Evolutionary conservation across 2,888 invertebrate species (phyloP).

Genomic region (Eilema caniola): DNA sequence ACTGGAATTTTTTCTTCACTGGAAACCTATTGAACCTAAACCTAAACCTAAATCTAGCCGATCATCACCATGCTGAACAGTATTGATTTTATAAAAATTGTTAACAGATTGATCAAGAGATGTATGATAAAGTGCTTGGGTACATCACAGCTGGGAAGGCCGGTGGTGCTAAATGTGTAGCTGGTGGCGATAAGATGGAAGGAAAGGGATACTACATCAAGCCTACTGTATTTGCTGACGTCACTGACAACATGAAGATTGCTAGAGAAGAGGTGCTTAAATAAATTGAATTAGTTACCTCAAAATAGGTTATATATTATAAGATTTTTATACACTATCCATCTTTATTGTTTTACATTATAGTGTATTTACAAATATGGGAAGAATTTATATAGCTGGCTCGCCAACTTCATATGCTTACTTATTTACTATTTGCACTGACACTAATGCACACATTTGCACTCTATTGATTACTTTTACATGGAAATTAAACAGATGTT

Average conservation of each 20-base stretch:
- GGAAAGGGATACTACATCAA: constrained; percentile 91
- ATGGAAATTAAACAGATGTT: no score
- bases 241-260: constrained; percentile 92
- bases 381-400: no score
- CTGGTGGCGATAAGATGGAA: constrained; percentile 91
- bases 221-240: constrained; percentile 93
- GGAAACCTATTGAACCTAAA: neutral
- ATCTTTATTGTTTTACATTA: no score
- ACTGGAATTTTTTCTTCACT: neutral
- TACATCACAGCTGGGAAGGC: constrained; percentile 92
- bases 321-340: no score
- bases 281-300: neutral
- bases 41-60: no score
- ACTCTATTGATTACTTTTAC: no score
- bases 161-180: constrained; percentile 92
- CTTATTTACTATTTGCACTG: no score
- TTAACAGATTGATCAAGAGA: constrained; percentile 90
- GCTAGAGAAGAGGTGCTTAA: constrained; percentile 91
- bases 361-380: no score
- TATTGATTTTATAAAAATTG: neutral
- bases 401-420: no score
- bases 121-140: constrained; percentile 91
- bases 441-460: no score
- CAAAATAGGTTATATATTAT: neutral
- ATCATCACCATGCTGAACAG: neutral